These are phyloP conservation scores for Chloroclystis v-ata DNA, from an alignment of 2,888 invertebrate genomes.

Conservation along the genomic window DNA sequence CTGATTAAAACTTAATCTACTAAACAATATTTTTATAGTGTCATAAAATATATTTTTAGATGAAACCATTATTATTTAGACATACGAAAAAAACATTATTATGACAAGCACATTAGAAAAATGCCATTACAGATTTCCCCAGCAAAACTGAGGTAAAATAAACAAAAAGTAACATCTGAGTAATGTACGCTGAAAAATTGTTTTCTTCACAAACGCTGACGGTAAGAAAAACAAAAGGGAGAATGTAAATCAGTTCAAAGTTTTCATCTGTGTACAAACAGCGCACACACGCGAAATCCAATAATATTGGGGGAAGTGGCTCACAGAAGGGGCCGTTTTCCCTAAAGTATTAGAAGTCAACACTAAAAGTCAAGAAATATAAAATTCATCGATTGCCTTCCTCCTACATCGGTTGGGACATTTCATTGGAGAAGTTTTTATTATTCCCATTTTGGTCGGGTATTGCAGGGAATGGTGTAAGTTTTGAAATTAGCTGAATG, in stretches of 20 bases:
- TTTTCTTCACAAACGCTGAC: slow-evolving; percentile 21
- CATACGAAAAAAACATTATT: no score
- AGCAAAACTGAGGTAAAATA: no score
- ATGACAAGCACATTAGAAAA: neutral
- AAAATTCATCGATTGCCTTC: slow-evolving; percentile 67
- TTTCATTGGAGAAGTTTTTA: slow-evolving; percentile 27
- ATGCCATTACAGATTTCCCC: neutral
- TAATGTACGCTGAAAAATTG: slow-evolving; percentile 14
- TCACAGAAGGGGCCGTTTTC: slow-evolving; percentile 62
- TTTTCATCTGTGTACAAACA: slow-evolving; percentile 46
- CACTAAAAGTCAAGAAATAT: slow-evolving; percentile 61
- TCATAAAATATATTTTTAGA: no score
- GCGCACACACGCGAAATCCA: slow-evolving; percentile 65
- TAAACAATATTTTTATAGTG: no score
- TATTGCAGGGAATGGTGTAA: slow-evolving; percentile 8
- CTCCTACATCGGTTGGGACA: slow-evolving; percentile 31
- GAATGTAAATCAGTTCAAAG: slow-evolving; percentile 60
- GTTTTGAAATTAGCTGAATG: slow-evolving; percentile 1
- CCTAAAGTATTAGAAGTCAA: slow-evolving; percentile 59
- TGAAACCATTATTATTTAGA: no score
- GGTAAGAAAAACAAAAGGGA: slow-evolving; percentile 32
- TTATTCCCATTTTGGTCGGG: neutral
- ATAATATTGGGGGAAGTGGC: slow-evolving; percentile 63
- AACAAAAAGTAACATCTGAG: slow-evolving; percentile 1
- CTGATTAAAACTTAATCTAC: no score